Base-by-base conservation (phyloP, 2,113 vertebrate genomes). In the Piaya cayana region DNA sequence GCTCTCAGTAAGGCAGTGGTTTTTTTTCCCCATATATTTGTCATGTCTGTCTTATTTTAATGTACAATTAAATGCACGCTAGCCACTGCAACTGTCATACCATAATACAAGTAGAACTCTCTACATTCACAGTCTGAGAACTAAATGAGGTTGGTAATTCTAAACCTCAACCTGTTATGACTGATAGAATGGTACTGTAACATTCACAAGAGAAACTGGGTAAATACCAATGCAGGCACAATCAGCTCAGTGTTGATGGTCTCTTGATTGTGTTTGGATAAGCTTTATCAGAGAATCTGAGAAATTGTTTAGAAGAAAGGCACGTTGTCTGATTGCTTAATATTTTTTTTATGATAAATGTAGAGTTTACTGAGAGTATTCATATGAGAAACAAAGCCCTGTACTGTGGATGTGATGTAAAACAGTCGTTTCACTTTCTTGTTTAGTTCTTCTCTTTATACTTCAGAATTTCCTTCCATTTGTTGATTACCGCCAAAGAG, bases 11-110 rank as follows among this genome's bases (percentile, higher is more conserved):
- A 42, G 8, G 32, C 47, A 60, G 65, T 30, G 1, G 43, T 10
- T 18, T 30, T 60, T 53, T 27, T 60, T 64, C 45, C 18, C 29
- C 1, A 0, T 39, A 0, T 12, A 12, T 58, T 90, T 65, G 9
- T 67, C 8, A 9, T n/a, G 43, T 39, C 53, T n/a, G 43, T 39
- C 53, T 55, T 62, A 6, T 21, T 71, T 81, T 27, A 67, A 59
- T 42, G 7, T 71, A 30, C 50, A 58, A 55, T 63, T 14, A 82
- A 74, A 59, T 27, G 16, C 15, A 12, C 12, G 5, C 22, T 32
- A 26, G 29, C 16, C 12, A 22, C 17, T 87, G n/a, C 59, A 86
- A 2, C 32, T 43, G 0, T 34, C 63, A 34, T 37, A 21, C 50
- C 25, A 2, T 80, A 58, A 37, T 37, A 15, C 62, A 45, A 55